Base-by-base conservation (phyloP, 2,888 invertebrate species). In the Dione juno region DNA sequence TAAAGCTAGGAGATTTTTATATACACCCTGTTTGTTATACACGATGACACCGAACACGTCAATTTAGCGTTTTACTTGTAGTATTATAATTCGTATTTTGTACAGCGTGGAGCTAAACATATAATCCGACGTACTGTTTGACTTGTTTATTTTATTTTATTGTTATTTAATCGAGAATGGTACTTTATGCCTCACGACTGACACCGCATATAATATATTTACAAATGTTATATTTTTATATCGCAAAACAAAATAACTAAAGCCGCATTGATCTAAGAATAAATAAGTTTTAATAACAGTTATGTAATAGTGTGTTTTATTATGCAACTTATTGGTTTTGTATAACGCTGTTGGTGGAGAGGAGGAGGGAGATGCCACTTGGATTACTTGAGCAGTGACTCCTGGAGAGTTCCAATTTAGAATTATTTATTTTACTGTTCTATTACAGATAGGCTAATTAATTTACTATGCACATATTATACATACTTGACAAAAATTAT, bases 171-270 rank as follows among this genome's bases (percentile, higher is more conserved):
- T 43, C 41, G 35, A 50, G 37, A 16, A 37, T 40, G 11, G 35
- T 37, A 48, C 35, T 64, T 50, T 37, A 50, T 37, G 37, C 48
- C 48, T 35, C n/a, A 40, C n/a, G 41, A 65, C 65, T 65, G 65
- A 53, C n/a, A 52, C 16, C 28, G 35, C 52, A 35, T 53, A 40
- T n/a, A 19, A 43, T 64, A 50, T 48, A 57, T 64, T 69, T 61
- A 68, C 61, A 68, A 61, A 61, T 61, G 61, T 68, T 68, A 53
- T 68, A 63, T 61, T 68, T 61, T 68, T 67, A 52, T 68, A 68
- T 61, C 35, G 52, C 53, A 37, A 53, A 21, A 28, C 10, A 14
- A 28, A 48, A 16, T 19, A 53, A 53, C 19, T 28, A 19, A 59
- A 64, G 57, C 16, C 37, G 14, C 48, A 48, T 28, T 21, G 9